phyloP scores from a whole-genome alignment of 2,113 vertebrate genomes.

The Benitochromis conjunctus region DNA sequence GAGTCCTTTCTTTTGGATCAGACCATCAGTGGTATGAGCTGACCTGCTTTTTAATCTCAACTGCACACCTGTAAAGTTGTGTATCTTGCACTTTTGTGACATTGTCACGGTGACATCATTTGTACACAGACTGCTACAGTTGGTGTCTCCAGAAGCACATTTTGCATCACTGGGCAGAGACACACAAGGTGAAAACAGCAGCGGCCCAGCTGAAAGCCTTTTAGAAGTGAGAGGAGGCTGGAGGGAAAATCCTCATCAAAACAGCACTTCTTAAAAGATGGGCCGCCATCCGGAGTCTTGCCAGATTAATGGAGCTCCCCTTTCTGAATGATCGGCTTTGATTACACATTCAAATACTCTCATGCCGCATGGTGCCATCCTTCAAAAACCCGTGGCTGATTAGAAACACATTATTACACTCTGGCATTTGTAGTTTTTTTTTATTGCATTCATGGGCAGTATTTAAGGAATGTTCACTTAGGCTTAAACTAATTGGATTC shows the following conservation, averaged over 20 bases:
- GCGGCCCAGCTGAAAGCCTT: background rate
- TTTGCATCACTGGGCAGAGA: background rate
- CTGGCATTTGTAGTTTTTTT: background rate
- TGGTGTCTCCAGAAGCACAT: background rate
- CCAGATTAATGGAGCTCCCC: slow-evolving; percentile 29
- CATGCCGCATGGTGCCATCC: background rate
- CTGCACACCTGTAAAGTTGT: background rate
- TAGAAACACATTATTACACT: background rate
- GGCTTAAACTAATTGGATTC: background rate
- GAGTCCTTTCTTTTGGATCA: background rate
- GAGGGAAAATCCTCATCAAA: slow-evolving; percentile 48
- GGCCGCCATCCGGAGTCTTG: slow-evolving; percentile 4
- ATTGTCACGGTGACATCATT: background rate
- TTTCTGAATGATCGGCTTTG: slow-evolving; percentile 35
- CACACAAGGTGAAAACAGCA: background rate
- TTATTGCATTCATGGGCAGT: background rate
- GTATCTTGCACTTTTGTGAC: background rate
- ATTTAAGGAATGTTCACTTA: background rate
- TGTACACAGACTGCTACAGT: background rate
- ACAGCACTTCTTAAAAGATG: slow-evolving; percentile 14
- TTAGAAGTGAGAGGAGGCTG: slow-evolving; percentile 29
- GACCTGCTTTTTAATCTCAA: background rate
- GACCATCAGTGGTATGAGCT: background rate
- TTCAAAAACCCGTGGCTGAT: background rate
- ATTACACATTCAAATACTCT: slow-evolving; percentile 34